phyloP scores from a whole-genome alignment of 2,113 vertebrate genomes.

The Monopterus albus region DNA sequence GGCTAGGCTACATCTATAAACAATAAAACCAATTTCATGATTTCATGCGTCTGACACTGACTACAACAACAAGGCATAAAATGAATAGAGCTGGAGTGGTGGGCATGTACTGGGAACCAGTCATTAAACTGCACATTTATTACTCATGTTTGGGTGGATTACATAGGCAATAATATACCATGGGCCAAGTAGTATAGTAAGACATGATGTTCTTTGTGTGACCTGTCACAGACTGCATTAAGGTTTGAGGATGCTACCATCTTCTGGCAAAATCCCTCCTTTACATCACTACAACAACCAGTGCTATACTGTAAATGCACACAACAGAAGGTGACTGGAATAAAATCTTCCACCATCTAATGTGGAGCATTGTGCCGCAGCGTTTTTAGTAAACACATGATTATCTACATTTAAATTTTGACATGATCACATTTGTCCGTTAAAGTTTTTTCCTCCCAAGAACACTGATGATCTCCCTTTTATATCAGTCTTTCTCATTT shows the following conservation, averaged over 20 bases:
- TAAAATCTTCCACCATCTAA: too few relatives aligned
- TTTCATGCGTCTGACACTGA: neutral
- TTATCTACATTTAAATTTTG: too few relatives aligned
- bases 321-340: neutral
- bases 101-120: neutral
- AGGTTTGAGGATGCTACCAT: constrained; percentile 51
- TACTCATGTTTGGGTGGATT: constrained; percentile 18
- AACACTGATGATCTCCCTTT: too few relatives aligned
- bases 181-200: too few relatives aligned
- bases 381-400: too few relatives aligned
- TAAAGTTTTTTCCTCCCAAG: too few relatives aligned
- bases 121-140: constrained; percentile 3
- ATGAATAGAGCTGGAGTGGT: neutral
- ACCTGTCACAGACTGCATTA: neutral
- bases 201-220: neutral
- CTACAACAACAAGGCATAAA: neutral
- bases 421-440: too few relatives aligned
- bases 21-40: neutral
- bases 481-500: too few relatives aligned
- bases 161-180: neutral
- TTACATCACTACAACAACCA: neutral
- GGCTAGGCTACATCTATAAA: neutral
- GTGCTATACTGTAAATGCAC: neutral
- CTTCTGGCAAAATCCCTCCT: constrained; percentile 36
- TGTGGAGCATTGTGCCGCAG: too few relatives aligned